These are phyloP conservation scores for Jaculus jaculus DNA, from an alignment of 2,113 vertebrate species.

Conservation along the genomic window DNA sequence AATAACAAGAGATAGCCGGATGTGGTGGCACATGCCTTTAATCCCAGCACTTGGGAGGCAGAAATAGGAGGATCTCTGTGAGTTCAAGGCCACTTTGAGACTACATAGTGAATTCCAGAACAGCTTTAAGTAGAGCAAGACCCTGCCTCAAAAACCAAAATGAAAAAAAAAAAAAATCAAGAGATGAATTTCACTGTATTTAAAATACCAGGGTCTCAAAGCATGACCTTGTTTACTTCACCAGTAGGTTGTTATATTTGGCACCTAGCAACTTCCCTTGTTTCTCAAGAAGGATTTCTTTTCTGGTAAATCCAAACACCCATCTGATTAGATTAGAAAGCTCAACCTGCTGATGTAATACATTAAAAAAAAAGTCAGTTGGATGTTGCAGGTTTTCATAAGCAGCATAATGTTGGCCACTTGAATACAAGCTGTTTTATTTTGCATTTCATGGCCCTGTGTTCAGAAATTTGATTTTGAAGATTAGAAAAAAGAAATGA, in stretches of 20 bases:
- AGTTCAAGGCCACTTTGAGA: too few species aligned
- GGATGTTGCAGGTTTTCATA: neutral
- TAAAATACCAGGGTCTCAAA: neutral
- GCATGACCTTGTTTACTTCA: neutral
- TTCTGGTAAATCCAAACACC: neutral
- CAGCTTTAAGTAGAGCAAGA: too few species aligned
- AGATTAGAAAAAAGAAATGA: neutral
- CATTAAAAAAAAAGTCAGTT: neutral
- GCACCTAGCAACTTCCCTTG: neutral
- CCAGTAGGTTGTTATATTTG: neutral
- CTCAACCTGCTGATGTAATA: neutral
- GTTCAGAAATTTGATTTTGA: neutral
- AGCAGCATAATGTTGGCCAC: rapidly evolving
- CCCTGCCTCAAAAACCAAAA: too few species aligned
- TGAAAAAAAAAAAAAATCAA: neutral
- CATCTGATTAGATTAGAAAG: neutral
- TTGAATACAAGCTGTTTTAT: neutral
- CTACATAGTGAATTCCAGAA: too few species aligned
- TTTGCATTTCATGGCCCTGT: neutral
- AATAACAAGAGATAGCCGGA: too few species aligned
- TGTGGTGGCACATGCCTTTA: too few species aligned
- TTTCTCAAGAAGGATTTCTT: too few species aligned
- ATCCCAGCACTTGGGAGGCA: too few species aligned
- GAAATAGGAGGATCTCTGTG: too few species aligned
- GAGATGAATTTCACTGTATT: neutral